Conservation (phyloP, 2,797 vertebrate genomes). For the Valencia hispanica region DNA sequence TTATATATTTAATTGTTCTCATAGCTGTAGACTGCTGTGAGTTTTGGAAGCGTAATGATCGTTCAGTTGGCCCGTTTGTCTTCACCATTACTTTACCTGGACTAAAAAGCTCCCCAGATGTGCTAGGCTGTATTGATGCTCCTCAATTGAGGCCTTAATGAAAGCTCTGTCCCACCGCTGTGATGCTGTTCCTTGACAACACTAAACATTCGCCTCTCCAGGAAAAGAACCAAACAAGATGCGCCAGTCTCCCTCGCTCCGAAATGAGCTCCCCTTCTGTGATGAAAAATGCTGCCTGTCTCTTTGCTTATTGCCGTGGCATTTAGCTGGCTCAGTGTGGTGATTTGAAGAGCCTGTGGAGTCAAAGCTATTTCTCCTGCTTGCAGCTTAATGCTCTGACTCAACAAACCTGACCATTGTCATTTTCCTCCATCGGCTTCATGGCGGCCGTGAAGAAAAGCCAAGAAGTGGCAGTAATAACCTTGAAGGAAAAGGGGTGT, state of each 20-base stretch:
- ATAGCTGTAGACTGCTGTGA: constrained; percentile 23
- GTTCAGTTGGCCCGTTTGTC: constrained; percentile 68
- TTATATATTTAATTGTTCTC: constrained; percentile 19
- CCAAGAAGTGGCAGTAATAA: constrained; percentile 79
- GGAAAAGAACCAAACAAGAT: constrained; percentile 72
- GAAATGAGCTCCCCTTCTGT: constrained; percentile 76
- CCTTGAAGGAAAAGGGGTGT: constrained; percentile 78
- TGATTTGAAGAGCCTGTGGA: constrained; percentile 76
- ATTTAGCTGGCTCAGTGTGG: constrained; percentile 77
- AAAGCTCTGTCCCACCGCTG: constrained; percentile 74
- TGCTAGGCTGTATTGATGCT: constrained; percentile 64
- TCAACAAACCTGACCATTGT: constrained; percentile 82
- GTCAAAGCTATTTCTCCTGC: constrained; percentile 78
- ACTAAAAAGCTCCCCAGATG: constrained; percentile 68
- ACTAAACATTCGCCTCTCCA: constrained; percentile 59
- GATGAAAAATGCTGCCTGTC: constrained; percentile 77
- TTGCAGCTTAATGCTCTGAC: constrained; percentile 75
- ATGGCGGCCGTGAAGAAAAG: constrained; percentile 73
- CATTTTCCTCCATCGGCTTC: constrained; percentile 74
- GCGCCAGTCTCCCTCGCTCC: constrained; percentile 46
- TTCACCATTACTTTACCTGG: constrained; percentile 58
- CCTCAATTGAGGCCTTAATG: constrained; percentile 76
- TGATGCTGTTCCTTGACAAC: constrained; percentile 72
- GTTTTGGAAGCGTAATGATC: constrained; percentile 64
- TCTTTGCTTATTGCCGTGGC: constrained; percentile 77